These are phyloP conservation scores for Pseudoips prasinana DNA, from an alignment of 2,888 invertebrate species.

Conservation along the genomic window DNA sequence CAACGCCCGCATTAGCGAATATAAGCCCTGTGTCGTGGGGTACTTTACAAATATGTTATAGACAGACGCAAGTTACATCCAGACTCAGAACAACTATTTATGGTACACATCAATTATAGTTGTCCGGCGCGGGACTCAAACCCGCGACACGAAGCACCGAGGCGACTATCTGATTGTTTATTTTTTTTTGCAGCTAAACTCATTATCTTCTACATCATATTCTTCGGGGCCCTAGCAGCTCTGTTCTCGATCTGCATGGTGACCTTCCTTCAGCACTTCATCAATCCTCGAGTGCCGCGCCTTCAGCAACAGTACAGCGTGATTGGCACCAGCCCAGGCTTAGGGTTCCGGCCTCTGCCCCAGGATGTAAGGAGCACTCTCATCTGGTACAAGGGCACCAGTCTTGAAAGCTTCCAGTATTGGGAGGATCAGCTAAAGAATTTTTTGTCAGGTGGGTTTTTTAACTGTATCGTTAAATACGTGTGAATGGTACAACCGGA, in stretches of 20 bases:
- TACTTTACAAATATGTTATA: too few relatives aligned
- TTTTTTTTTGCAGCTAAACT: slow-evolving; percentile 89
- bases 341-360: slow-evolving; percentile 97
- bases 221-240: slow-evolving; percentile 93
- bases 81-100: too few relatives aligned
- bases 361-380: slow-evolving; percentile 95
- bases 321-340: slow-evolving; percentile 96
- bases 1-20: too few relatives aligned
- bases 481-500: too few relatives aligned
- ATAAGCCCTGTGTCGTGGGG: too few relatives aligned
- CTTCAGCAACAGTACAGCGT: slow-evolving; percentile 92
- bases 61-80: too few relatives aligned
- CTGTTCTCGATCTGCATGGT: slow-evolving; percentile 96
- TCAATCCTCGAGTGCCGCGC: slow-evolving; percentile 93
- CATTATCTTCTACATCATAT: slow-evolving; percentile 94
- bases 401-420: slow-evolving; percentile 87
- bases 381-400: slow-evolving; percentile 95
- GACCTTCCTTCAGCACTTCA: slow-evolving; percentile 94
- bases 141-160: too few relatives aligned
- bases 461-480: too few relatives aligned
- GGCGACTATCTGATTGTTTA: too few relatives aligned
- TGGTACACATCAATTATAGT: too few relatives aligned
- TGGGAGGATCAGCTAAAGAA: slow-evolving; percentile 90
- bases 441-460: slow-evolving; percentile 87
- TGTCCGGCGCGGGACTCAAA: too few relatives aligned